Base-by-base conservation (phyloP, 2,888 invertebrate species). In the Linyphia triangularis region DNA sequence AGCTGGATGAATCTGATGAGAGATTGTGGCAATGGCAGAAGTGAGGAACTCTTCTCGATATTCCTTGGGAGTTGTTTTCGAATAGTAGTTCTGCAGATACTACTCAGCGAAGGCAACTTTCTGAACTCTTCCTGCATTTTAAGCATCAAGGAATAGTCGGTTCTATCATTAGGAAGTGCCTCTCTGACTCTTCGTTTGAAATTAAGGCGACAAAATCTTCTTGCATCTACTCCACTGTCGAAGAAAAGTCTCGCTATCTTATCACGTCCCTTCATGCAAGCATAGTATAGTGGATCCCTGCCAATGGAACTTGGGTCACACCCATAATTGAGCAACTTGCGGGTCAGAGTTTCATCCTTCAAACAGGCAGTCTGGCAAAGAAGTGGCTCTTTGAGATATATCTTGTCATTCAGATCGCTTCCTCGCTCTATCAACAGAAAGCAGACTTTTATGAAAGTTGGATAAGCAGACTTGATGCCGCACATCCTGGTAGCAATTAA, bases 311-410 rank as follows among this genome's bases (percentile, higher is more conserved):
- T 72, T 0, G 1, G 2, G 4, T 33, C 79, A 51, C 63, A n/a
- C n/a, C 85, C 85, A 1, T 59, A 9, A 57, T 85, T 85, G 19
- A 85, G 40, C 1, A 85, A 57, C n/a, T 65, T 79, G 13, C 63
- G 40, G 13, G 79, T 69, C 9, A 85, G 7, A 1, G 37, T 5
- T 33, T 30, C 72, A 19, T 85, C 63, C 2, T 85, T 79, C 7
- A 79, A 40, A 26, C 4, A 4, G 9, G 79, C 72, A 26, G 79
- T 72, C 3, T 79, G 28, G 6, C 79, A 79, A 19, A 85, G 85
- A 30, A 59, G 61, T 7, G 85, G 37, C 22, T 85, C 67, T 5
- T 78, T 43, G 2, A 70, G 22, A 13, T 22, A 28, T 24, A 78
- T 85, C 10, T 22, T 37, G 0, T 24, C 61, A 22, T 78, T 70